These are phyloP conservation scores for Aricia agestis DNA, from an alignment of 1,140 invertebrate species.

Conservation along the genomic window DNA sequence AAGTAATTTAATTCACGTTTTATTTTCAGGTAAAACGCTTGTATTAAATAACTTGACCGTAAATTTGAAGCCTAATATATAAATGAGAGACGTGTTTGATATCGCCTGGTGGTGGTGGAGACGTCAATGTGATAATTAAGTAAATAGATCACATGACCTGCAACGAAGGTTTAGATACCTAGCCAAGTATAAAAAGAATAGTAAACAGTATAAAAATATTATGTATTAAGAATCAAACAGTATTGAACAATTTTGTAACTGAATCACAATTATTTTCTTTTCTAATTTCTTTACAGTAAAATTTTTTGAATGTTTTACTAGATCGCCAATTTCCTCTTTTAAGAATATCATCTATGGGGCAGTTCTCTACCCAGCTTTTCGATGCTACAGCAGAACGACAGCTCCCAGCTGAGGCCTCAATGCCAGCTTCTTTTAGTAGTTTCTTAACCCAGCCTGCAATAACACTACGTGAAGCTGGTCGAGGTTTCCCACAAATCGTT, in stretches of 20 bases:
- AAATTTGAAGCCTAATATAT: constrained; percentile 6
- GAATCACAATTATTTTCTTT: background rate
- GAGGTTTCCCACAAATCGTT: background rate
- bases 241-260: background rate
- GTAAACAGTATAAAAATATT: no score
- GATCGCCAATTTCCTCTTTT: background rate
- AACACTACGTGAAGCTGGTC: background rate
- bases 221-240: no score
- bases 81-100: constrained; percentile 2
- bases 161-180: no score
- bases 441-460: background rate
- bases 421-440: background rate
- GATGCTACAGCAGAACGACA: background rate
- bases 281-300: background rate
- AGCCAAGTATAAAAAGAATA: no score
- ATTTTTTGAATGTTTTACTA: constrained; percentile 4
- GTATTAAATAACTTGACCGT: no score
- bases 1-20: no score
- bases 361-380: constrained; percentile 1
- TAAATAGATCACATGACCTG: background rate
- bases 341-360: background rate
- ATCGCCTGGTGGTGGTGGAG: background rate
- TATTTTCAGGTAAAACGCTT: no score
- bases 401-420: background rate
- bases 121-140: background rate